These are phyloP conservation scores for Troglohyphantes excavatus DNA, from an alignment of 2,888 invertebrate genomes.

Conservation along the genomic window DNA sequence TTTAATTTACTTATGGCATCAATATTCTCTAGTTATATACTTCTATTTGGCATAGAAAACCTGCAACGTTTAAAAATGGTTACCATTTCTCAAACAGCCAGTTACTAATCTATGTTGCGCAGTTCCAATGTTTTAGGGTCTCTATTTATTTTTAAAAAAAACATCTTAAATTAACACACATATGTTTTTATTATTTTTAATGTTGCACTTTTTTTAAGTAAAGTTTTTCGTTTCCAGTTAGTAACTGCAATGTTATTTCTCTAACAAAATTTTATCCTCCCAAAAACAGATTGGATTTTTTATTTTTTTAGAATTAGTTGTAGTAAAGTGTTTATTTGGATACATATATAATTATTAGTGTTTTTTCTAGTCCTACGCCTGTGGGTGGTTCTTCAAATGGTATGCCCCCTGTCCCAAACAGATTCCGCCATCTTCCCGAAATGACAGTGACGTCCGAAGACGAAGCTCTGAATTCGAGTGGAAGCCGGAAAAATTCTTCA, in stretches of 20 bases:
- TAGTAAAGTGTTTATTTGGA: neutral
- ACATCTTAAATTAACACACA: too few species aligned
- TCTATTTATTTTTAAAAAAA: too few species aligned
- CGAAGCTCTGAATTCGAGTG: conserved; percentile 81
- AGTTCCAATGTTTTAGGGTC: too few species aligned
- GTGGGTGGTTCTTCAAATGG: conserved; percentile 48
- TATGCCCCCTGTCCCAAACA: conserved; percentile 77
- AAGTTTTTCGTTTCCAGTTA: neutral
- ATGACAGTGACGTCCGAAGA: conserved; percentile 83
- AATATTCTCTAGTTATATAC: too few species aligned
- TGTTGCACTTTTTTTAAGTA: too few species aligned
- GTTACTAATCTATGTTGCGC: too few species aligned
- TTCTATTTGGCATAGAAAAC: too few species aligned
- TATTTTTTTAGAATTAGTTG: neutral
- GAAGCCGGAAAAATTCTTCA: conserved; percentile 81
- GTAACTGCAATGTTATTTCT: too few species aligned
- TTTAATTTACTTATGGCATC: too few species aligned
- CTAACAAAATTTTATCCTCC: neutral
- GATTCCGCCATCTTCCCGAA: conserved; percentile 73
- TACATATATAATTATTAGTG: conserved; percentile 56
- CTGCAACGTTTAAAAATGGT: too few species aligned
- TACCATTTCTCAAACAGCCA: too few species aligned
- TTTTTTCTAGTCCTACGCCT: conserved; percentile 78
- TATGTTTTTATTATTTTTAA: too few species aligned
- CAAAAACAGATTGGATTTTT: neutral